Evolutionary conservation across 2,888 invertebrate species (phyloP), one percentile per base, ranked within the genome.

Genomic region (Lordiphosa andalusiaca): DNA sequence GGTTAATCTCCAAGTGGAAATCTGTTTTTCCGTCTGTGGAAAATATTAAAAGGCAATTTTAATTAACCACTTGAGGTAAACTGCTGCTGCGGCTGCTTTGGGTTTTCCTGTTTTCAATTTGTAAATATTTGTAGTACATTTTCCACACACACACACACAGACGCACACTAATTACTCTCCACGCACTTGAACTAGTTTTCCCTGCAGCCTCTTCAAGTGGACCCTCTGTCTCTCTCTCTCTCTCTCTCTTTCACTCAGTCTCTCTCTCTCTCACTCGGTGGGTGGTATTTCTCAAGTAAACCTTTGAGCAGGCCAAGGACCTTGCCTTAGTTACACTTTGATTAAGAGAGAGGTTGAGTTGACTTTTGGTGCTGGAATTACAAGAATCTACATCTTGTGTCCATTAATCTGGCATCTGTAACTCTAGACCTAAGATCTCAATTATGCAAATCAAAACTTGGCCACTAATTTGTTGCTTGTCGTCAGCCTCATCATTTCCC

Each of bases 31-130:
- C 19, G 19, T 19, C 19, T 65, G 71, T 71, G 67, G 84, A 84
- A 72, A 81, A 82, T 84, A 80, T 80, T 84, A 84, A 80, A 84
- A 80, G 69, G 69, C 74, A 67, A 78, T 78, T 82, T 73, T 84
- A 84, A 84, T 84, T 71, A 81, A 72, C 69, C 73, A 73, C 70
- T 73, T 72, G 69, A 74, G 53, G 13, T 46, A 42, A 41, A 19
- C 19, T 19, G 19, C 19, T 19, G 19, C 19, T 19, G 19, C 19
- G 3, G 19, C 19, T 19, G 19, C 19, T 19, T 19, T 19, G 19
- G 4, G 19, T 19, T 19, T 19, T 19, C 19, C 19, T 19, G 19
- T 19, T 19, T 19, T 19, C 19, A 19, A 47, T 71, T 69, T 80
- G 69, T 73, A 83, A 83, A 83, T 76, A 76, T 76, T 83, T 81